A percentile compares a stretch with the other conserved stretches of the same genome.
Evolutionary conservation across 2,797 vertebrate species (phyloP).

Genomic region (Ficedula albicollis): DNA sequence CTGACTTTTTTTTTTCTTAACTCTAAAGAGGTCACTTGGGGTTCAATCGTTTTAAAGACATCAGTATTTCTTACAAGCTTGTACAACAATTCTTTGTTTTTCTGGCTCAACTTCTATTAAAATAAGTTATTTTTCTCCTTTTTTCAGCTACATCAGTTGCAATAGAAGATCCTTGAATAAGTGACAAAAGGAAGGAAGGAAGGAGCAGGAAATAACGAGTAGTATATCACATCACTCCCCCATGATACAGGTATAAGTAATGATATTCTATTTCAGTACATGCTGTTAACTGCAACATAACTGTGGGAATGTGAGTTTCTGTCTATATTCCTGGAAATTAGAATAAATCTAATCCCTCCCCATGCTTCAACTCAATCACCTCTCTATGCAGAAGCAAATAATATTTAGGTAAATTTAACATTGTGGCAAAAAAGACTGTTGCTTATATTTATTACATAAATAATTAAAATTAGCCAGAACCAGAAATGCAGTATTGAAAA

Average conservation of each 20-base stretch:
- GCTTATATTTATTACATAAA: background rate
- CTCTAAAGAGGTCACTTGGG: background rate
- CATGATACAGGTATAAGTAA: background rate
- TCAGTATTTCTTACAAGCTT: background rate
- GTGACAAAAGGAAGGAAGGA: background rate
- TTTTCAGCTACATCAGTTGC: background rate
- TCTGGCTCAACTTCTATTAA: background rate
- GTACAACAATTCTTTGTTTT: background rate
- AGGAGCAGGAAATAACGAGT: background rate
- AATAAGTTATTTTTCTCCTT: background rate
- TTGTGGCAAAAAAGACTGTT: background rate
- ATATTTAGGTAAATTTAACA: background rate
- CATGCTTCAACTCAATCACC: background rate
- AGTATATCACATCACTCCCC: background rate
- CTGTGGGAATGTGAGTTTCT: background rate
- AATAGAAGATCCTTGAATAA: background rate
- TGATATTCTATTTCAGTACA: background rate
- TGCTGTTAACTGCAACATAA: background rate
- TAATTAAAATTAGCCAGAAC: background rate
- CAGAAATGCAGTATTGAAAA: background rate
- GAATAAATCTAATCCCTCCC: background rate
- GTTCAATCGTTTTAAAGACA: background rate
- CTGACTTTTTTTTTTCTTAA: background rate
- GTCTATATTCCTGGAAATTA: background rate
- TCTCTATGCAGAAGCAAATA: background rate